Conservation (phyloP, 2,888 invertebrate genomes). For the Thecophora atra region DNA sequence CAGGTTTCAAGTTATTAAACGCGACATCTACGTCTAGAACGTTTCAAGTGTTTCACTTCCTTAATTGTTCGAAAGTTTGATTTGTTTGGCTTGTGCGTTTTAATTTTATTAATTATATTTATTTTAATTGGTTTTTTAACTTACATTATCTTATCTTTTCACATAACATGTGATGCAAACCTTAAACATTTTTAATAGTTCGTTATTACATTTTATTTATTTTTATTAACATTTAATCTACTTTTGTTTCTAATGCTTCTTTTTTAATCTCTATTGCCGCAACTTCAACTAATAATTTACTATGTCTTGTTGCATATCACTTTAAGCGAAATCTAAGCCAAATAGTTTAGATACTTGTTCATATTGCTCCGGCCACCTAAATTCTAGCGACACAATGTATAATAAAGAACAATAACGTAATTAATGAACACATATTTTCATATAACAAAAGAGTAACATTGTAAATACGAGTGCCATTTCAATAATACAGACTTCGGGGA, state of each 20-base stretch:
- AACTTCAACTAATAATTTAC: neutral
- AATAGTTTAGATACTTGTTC: conserved; percentile 19
- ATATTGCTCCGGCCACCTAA: neutral
- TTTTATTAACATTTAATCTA: neutral
- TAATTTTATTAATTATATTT: too few relatives aligned
- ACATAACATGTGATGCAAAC: too few relatives aligned
- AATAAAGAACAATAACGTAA: neutral
- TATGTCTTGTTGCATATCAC: conserved; percentile 29
- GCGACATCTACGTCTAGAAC: too few relatives aligned
- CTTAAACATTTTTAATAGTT: neutral
- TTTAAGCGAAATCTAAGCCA: conserved; percentile 3
- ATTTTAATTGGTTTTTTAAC: too few relatives aligned
- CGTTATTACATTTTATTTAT: neutral
- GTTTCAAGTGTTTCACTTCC: too few relatives aligned
- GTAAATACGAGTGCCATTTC: conserved; percentile 32
- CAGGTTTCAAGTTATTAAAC: too few relatives aligned
- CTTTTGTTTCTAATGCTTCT: neutral
- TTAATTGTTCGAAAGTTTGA: too few relatives aligned
- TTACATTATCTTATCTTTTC: too few relatives aligned
- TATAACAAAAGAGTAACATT: neutral
- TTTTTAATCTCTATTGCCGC: neutral
- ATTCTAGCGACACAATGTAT: neutral
- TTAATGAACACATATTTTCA: neutral
- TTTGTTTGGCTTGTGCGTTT: too few relatives aligned
- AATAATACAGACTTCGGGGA: conserved; percentile 59